These are phyloP conservation scores for Oreotrochilus melanogaster DNA, from an alignment of 2,113 vertebrate genomes.

Conservation along the genomic window DNA sequence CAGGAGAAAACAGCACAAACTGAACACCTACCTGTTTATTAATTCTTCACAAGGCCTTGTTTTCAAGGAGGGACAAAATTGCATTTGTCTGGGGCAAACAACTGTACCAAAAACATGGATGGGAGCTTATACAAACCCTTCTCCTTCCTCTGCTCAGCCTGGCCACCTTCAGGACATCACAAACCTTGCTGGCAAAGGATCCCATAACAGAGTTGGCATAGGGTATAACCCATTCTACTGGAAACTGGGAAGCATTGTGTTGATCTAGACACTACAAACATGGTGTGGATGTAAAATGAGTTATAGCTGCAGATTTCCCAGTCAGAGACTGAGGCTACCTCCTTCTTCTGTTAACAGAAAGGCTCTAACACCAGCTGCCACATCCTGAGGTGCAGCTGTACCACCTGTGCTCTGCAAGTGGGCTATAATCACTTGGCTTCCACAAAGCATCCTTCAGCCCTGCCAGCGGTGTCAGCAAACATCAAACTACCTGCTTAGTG, in stretches of 20 bases:
- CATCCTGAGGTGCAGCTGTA: background rate
- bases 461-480: background rate
- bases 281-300: background rate
- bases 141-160: background rate
- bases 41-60: background rate
- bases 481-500: background rate
- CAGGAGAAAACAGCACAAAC: background rate
- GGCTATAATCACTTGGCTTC: background rate
- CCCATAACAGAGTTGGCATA: background rate
- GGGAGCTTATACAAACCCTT: background rate
- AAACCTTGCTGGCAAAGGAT: background rate
- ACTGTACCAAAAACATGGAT: background rate
- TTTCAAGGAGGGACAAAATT: background rate
- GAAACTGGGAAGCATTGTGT: background rate
- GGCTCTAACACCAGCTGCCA: background rate
- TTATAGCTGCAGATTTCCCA: background rate
- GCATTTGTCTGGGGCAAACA: background rate
- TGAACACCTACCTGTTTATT: background rate
- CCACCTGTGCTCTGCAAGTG: rapidly evolving
- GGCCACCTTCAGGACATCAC: background rate
- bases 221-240: background rate
- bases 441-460: background rate
- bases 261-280: background rate
- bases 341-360: background rate
- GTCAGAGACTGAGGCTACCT: background rate